These are phyloP conservation scores for Pelvicachromis taeniatus DNA, from an alignment of 2,113 vertebrate genomes.

Conservation along the genomic window DNA sequence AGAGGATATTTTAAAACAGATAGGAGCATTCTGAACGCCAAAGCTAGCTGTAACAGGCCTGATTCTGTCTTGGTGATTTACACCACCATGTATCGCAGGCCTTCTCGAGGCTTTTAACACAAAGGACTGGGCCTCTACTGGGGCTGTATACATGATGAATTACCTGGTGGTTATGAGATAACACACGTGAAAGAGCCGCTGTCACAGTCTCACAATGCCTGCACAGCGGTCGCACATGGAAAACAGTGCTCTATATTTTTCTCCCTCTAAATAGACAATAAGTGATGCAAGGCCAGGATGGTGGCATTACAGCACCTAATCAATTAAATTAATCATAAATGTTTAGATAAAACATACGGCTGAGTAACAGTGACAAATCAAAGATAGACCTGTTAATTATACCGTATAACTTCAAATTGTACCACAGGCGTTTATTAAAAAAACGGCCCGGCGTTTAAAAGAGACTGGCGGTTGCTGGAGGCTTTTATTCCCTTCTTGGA, in stretches of 20 bases:
- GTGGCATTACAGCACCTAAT: neutral
- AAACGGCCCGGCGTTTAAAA: no score
- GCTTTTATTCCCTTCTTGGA: no score
- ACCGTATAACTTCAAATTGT: no score
- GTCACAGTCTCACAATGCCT: constrained; percentile 41
- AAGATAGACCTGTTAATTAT: constrained; percentile 15
- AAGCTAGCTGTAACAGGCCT: constrained; percentile 46
- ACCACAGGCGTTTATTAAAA: no score
- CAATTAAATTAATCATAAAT: constrained; percentile 36
- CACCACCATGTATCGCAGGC: constrained; percentile 33
- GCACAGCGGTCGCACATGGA: neutral
- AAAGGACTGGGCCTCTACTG: constrained; percentile 29
- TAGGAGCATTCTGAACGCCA: constrained; percentile 26
- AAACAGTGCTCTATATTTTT: constrained; percentile 23
- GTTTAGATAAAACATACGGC: constrained; percentile 22
- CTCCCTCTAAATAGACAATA: constrained; percentile 6
- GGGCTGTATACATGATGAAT: constrained; percentile 59
- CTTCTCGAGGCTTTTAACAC: constrained; percentile 48
- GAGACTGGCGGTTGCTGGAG: no score
- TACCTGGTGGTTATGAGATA: constrained; percentile 47
- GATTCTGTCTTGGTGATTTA: constrained; percentile 75
- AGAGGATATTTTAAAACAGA: constrained; percentile 51
- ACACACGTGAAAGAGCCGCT: constrained; percentile 36
- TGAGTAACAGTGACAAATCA: constrained; percentile 6
- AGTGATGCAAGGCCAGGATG: neutral